phyloP scores from a whole-genome alignment of 2,888 invertebrate species.

The Cheilosia vernalis region DNA sequence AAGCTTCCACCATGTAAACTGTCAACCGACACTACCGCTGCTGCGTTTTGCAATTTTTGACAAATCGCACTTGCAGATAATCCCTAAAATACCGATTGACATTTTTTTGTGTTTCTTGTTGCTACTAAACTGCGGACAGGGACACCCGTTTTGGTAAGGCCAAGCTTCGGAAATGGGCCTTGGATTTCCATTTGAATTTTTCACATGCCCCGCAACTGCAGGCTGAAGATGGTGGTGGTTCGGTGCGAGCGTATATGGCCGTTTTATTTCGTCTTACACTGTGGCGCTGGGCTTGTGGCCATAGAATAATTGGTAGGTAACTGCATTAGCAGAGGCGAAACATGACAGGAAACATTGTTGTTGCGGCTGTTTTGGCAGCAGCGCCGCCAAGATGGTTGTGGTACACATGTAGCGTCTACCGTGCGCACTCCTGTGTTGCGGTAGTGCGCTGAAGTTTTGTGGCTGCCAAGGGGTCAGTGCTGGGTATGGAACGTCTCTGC shows the following conservation, averaged over 20 bases:
- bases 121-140: constrained; percentile 11
- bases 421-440: constrained; percentile 21
- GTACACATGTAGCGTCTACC: constrained; percentile 52
- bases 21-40: constrained; percentile 38
- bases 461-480: constrained; percentile 58
- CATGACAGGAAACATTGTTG: constrained; percentile 70
- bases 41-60: constrained; percentile 56
- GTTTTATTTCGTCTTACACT: constrained; percentile 5
- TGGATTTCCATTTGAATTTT: constrained; percentile 52
- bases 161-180: constrained; percentile 51
- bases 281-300: constrained; percentile 32
- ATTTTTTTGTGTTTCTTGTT: constrained; percentile 3
- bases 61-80: constrained; percentile 58
- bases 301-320: constrained; percentile 62
- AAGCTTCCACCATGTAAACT: constrained; percentile 51
- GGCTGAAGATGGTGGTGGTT: constrained; percentile 19
- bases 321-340: constrained; percentile 66
- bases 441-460: constrained; percentile 26
- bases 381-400: constrained; percentile 39
- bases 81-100: constrained; percentile 45
- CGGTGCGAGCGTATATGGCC: constrained; percentile 3
- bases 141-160: constrained; percentile 45
- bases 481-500: constrained; percentile 64
- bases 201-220: constrained; percentile 40
- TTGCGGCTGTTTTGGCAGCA: constrained; percentile 49